Base-by-base conservation (phyloP, 2,113 vertebrate species). In the Cynocephalus volans region DNA sequence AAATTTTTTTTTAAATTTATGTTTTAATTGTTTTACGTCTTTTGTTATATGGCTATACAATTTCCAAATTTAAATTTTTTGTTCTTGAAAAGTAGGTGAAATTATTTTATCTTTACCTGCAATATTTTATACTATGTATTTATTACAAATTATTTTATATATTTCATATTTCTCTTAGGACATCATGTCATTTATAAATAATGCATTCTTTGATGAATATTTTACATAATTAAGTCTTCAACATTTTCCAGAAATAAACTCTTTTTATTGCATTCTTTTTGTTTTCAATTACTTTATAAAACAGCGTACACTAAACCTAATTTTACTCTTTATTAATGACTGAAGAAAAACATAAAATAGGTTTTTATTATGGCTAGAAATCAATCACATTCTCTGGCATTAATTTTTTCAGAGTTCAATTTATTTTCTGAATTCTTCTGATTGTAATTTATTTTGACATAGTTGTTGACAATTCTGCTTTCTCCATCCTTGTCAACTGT, bases 281-380 rank as follows among this genome's bases (percentile, higher is more conserved):
- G 95, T 95, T 96, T 88, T 88, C 4, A 76, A 15, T 81, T 81
- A 90, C 41, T 90, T 75, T 85, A 82, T 87, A 81, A 81, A 33
- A 88, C 21, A 58, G 33, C 31, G 23, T 64, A 64, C 41, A 64
- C 24, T 86, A 90, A 81, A 82, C 19, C 19, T 81, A 86, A 93
- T 93, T 86, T 94, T 81, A 52, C n/a, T 69, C 93, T 96, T 90
- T 90, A 76, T 86, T 95, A 89, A 69, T 72, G 45, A 69, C 88
- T 56, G 26, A 75, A 62, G n/a, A 86, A 81, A 90, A 26, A 81
- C 87, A n/a, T 65, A 12, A 82, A 86, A 77, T 41, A 60, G 33
- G 72, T 72, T 77, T 77, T 45, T 56, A 36, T 92, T 64, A 52
- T 88, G 62, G 17, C 17, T 90, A 56, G 54, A 77, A 70, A 54